Conservation (phyloP, 2,888 invertebrate species). For the Melanchra persicariae region DNA sequence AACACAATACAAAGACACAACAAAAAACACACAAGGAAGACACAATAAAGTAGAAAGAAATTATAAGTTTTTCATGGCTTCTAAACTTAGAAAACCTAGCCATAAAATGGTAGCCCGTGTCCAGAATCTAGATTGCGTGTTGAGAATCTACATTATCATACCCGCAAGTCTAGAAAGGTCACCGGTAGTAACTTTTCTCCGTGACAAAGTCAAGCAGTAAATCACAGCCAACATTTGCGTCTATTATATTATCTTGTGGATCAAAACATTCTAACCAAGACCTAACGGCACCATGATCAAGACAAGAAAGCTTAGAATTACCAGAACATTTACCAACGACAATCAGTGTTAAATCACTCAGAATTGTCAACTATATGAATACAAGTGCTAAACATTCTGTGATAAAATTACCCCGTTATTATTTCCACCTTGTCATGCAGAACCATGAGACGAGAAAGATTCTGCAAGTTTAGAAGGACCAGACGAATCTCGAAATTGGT, state of each 20-base stretch:
- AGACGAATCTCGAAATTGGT: conserved; percentile 30
- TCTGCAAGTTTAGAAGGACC: conserved; percentile 37
- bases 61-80: not conserved
- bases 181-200: conserved; percentile 36
- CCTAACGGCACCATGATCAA: conserved; percentile 51
- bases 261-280: conserved; percentile 45
- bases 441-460: conserved; percentile 56
- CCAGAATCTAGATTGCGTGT: conserved; percentile 31
- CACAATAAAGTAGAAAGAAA: no score
- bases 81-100: conserved; percentile 3
- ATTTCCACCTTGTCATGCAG: conserved; percentile 68
- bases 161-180: conserved; percentile 25
- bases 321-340: conserved; percentile 49
- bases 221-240: conserved; percentile 41
- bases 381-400: conserved; percentile 59
- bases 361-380: conserved; percentile 62
- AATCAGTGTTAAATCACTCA: conserved; percentile 61
- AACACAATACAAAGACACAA: no score
- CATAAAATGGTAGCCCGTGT: not conserved
- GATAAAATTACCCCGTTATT: conserved; percentile 69
- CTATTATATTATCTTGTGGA: conserved; percentile 49
- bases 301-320: conserved; percentile 52
- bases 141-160: conserved; percentile 19
- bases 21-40: no score
- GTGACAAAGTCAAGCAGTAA: conserved; percentile 44